Conservation (phyloP, 1,140 invertebrate species). For the Habropoda laboriosa region DNA sequence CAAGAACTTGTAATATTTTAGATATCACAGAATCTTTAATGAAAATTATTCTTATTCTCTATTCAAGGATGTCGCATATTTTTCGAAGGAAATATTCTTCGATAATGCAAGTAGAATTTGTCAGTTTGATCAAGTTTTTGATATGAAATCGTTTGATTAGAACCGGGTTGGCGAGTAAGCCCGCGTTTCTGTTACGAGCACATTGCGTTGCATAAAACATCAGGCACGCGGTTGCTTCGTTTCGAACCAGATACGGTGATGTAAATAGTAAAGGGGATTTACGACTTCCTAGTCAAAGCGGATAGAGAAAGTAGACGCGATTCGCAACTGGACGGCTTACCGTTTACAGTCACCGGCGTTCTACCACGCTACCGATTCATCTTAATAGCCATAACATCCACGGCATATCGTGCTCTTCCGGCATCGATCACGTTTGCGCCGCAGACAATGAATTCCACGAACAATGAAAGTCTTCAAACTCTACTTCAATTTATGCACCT, state of each 20-base stretch:
- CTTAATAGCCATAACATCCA: conserved; percentile 15
- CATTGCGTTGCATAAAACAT: conserved; percentile 33
- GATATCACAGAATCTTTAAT: no score
- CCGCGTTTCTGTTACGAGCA: not conserved
- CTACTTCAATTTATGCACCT: no score
- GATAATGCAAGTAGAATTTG: no score
- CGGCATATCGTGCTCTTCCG: conserved; percentile 19
- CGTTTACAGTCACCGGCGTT: conserved; percentile 49
- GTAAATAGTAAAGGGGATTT: conserved; percentile 60
- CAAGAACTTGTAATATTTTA: no score
- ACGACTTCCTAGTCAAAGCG: conserved; percentile 59
- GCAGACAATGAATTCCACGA: not conserved
- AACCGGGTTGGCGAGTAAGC: not conserved
- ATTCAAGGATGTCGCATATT: no score
- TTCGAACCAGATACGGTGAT: not conserved
- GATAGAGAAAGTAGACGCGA: conserved; percentile 62
- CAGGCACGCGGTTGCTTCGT: conserved; percentile 27
- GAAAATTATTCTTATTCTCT: no score
- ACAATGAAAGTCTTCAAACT: not conserved
- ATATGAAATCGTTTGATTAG: not conserved
- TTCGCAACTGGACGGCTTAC: conserved; percentile 24
- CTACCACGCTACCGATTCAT: not conserved
- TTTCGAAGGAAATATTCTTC: no score
- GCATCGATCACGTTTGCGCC: not conserved
- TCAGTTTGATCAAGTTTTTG: no score